Base-by-base conservation (phyloP, 2,888 invertebrate genomes). In the Pristionchus japonicus region DNA sequence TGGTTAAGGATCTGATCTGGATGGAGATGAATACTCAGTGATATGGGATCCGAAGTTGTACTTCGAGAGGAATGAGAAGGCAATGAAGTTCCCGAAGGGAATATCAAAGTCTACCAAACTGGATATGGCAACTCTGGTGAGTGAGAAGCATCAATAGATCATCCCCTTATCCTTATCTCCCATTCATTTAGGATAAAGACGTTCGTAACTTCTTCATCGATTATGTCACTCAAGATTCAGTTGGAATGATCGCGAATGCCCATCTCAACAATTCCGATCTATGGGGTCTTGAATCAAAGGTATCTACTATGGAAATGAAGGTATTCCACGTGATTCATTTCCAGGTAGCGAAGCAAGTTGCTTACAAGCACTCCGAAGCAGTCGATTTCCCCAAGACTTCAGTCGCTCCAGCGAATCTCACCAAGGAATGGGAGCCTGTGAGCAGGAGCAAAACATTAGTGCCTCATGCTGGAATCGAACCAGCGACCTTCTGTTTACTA, bases 301-400 rank as follows among this genome's bases (percentile, higher is more conserved):
- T 93, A 40, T 0, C 49, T 17, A 52, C 27, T 43, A 9, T 9
- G 31, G 17, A 23, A 17, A 49, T 20, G 27, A 82, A 17, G 31
- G 0, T 6, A 13, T 43, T 20, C 43, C 6, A 43, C 4, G 40
- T 27, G 6, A 23, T 74, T 27, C 23, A 13, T 47, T n/a, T 83
- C 23, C 23, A 83, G 82, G 82, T 83, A 23, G 82, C 82, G 3
- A 49, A 83, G 52, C 20, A 34, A 49, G 88, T 94, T 80, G 94
- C 94, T 23, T 89, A 89, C 64, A 94, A 94, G 90, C 92, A 92
- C 89, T 92, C 92, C 82, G 90, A 92, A 82, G 94, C 94, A 4
- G 90, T 95, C 31, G 95, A 94, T 88, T 94, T 94, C 89, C 93
- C 94, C 11, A 95, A 95, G 91, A 94, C 94, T 17, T 95, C 95